phyloP scores from a whole-genome alignment of 2,113 vertebrate genomes.

The Chaetodon trifascialis region DNA sequence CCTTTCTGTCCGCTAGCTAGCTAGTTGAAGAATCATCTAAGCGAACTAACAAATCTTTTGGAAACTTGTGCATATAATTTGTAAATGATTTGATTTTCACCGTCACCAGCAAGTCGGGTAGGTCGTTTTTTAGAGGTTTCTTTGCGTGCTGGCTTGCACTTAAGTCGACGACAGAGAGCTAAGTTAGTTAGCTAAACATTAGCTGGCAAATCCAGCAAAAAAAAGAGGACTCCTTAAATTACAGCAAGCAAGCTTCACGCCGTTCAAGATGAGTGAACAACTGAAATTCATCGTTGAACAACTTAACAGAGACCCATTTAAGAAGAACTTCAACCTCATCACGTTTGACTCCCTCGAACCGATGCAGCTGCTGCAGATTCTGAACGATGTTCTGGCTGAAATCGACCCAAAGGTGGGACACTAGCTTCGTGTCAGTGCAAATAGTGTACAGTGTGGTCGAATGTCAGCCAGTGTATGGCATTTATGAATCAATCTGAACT shows the following conservation, averaged over 20 bases:
- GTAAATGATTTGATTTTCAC: neutral
- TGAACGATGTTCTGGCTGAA: constrained; percentile 95
- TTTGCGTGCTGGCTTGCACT: neutral
- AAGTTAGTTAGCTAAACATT: constrained; percentile 30
- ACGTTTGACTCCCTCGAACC: constrained; percentile 96
- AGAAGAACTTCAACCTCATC: constrained; percentile 95
- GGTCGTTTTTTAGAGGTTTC: neutral
- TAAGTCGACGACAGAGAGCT: neutral
- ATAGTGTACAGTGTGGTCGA: neutral
- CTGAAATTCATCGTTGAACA: constrained; percentile 96
- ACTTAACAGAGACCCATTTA: constrained; percentile 95
- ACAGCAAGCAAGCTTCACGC: neutral
- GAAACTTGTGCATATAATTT: neutral
- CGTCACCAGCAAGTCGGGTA: rapidly evolving
- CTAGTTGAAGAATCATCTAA: neutral
- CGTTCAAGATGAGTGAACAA: constrained; percentile 91
- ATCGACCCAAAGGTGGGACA: constrained; percentile 94
- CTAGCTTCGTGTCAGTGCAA: neutral
- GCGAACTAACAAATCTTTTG: neutral
- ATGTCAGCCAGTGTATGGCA: neutral
- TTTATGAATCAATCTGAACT: neutral
- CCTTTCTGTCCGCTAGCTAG: neutral
- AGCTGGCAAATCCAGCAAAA: constrained; percentile 32
- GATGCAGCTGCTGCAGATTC: constrained; percentile 92
- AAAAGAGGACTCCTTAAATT: neutral